Evolutionary conservation across 2,888 invertebrate species (phyloP).

Genomic region (Meandrusa payeni): DNA sequence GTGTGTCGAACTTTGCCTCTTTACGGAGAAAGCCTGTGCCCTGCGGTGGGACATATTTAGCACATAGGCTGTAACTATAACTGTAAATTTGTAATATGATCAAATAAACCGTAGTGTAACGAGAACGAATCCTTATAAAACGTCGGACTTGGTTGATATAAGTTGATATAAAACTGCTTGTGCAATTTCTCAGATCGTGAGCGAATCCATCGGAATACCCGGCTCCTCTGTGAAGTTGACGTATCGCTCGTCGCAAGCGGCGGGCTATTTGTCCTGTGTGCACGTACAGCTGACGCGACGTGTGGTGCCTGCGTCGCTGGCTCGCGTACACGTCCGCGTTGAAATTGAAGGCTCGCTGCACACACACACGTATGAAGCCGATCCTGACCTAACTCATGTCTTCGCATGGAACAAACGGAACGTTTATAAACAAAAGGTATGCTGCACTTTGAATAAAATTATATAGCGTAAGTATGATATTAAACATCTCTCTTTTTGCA

Average conservation of each 20-base stretch:
- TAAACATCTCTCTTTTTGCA: too few relatives aligned
- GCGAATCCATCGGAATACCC: constrained; percentile 96
- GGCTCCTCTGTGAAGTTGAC: constrained; percentile 96
- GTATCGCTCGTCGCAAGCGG: constrained; percentile 96
- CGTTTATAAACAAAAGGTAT: constrained; percentile 96
- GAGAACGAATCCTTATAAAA: too few relatives aligned
- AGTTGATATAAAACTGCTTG: too few relatives aligned
- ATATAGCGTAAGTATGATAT: too few relatives aligned
- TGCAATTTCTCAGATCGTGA: constrained; percentile 87
- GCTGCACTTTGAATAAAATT: too few relatives aligned
- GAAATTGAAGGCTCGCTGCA: constrained; percentile 96
- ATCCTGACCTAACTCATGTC: constrained; percentile 95
- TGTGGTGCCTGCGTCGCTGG: constrained; percentile 88
- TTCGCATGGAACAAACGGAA: constrained; percentile 99
- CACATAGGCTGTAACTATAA: too few relatives aligned
- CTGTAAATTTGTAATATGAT: too few relatives aligned
- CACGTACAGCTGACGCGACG: constrained; percentile 93
- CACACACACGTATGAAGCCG: constrained; percentile 96
- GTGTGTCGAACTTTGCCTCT: too few relatives aligned
- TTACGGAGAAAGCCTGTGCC: too few relatives aligned
- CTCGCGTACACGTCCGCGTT: constrained; percentile 94
- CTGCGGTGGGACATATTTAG: too few relatives aligned
- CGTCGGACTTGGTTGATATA: too few relatives aligned
- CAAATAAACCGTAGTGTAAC: too few relatives aligned
- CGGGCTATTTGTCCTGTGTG: constrained; percentile 96